Evolutionary conservation across 2,113 vertebrate species (phyloP).

Genomic region (Willisornis vidua): DNA sequence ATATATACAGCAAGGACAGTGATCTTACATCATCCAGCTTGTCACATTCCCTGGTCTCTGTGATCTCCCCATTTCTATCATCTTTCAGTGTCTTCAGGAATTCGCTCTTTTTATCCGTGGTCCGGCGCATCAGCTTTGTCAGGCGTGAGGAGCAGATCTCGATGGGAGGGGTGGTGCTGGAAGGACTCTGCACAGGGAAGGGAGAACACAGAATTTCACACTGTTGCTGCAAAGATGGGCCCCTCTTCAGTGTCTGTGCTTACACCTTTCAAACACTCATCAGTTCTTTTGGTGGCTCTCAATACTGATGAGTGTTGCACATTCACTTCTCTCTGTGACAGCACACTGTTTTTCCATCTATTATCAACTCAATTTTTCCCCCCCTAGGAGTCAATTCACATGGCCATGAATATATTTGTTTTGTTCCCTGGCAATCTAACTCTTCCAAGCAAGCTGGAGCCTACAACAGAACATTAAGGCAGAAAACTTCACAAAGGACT

Average conservation of each 20-base stretch:
- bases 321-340: background rate
- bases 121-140: conserved; percentile 92
- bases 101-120: conserved; percentile 94
- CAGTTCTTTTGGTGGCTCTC: background rate
- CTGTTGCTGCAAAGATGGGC: background rate
- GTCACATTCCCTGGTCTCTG: conserved; percentile 89
- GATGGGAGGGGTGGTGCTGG: conserved; percentile 94
- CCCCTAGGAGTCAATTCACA: background rate
- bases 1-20: background rate
- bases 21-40: conserved; percentile 85
- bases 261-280: background rate
- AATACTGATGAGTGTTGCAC: background rate
- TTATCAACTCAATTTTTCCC: background rate
- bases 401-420: background rate
- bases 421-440: background rate
- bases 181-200: conserved; percentile 81
- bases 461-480: background rate
- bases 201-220: background rate
- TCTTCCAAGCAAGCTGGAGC: background rate
- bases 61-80: conserved; percentile 88
- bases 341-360: background rate
- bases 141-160: conserved; percentile 93
- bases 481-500: background rate
- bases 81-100: conserved; percentile 95
- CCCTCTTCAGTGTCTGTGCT: background rate